Percentiles rank a stretch among this genome's conserved stretches.
Evolutionary conservation across 2,797 vertebrate species (phyloP).

Genomic region (Eremophila alpestris): DNA sequence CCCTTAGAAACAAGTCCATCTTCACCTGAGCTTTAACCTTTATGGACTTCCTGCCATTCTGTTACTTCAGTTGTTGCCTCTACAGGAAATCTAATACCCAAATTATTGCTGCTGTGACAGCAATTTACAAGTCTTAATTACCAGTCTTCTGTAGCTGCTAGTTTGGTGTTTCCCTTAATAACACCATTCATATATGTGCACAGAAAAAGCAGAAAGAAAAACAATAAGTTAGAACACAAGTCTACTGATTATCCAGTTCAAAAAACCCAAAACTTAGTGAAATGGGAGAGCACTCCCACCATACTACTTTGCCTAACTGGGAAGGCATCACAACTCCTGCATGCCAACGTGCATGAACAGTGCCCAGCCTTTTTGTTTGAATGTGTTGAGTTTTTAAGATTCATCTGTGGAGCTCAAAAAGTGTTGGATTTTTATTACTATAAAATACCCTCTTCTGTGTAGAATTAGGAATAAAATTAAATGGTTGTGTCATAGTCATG

Average conservation of each 20-base stretch:
- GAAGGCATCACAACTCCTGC: neutral
- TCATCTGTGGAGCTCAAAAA: neutral
- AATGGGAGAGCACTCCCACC: neutral
- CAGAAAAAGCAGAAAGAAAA: neutral
- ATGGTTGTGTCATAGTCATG: neutral
- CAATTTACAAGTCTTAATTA: neutral
- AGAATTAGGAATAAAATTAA: neutral
- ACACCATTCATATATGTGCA: neutral
- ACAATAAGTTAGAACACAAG: neutral
- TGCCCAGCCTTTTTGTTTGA: neutral
- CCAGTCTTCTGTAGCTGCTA: neutral
- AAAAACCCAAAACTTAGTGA: neutral
- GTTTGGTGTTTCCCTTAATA: neutral
- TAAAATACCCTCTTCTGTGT: neutral
- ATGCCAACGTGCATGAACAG: neutral
- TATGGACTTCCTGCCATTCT: neutral
- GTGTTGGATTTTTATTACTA: neutral
- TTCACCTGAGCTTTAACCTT: neutral
- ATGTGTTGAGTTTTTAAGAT: neutral
- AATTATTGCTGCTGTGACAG: neutral
- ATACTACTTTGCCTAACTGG: neutral
- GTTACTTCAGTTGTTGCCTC: neutral
- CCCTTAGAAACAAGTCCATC: neutral
- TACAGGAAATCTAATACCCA: neutral
- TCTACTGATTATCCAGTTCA: neutral